Evolutionary conservation across 1,140 invertebrate species (phyloP).

Genomic region (Macrotrachela quadricornifera): DNA sequence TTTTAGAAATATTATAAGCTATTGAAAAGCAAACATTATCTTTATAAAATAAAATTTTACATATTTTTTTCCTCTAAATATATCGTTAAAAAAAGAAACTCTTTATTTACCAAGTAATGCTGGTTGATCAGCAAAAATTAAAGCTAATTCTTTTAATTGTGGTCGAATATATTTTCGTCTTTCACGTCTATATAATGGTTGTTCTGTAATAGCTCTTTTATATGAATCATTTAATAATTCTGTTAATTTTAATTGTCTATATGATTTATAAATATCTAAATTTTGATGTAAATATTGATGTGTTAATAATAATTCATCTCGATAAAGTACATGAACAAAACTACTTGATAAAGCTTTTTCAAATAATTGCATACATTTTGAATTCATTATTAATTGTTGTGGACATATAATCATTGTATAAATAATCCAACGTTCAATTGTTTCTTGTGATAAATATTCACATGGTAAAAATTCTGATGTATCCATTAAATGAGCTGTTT

Average conservation of each 20-base stretch:
- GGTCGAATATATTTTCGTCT: constrained; percentile 82
- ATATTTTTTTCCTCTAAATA: too few relatives aligned
- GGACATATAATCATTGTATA: constrained; percentile 28
- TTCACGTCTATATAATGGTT: constrained; percentile 39
- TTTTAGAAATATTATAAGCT: too few relatives aligned
- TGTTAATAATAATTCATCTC: constrained; percentile 88
- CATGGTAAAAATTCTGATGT: constrained; percentile 31
- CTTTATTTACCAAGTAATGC: constrained; percentile 67
- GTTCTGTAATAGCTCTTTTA: not conserved
- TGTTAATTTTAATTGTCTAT: not conserved
- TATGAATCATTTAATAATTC: not conserved
- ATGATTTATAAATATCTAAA: constrained; percentile 81
- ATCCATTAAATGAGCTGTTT: constrained; percentile 43
- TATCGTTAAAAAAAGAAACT: too few relatives aligned
- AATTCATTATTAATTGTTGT: too few relatives aligned
- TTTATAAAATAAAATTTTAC: too few relatives aligned
- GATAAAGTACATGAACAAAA: constrained; percentile 76
- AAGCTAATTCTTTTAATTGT: constrained; percentile 73
- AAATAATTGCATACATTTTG: constrained; percentile 44
- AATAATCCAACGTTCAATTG: constrained; percentile 86
- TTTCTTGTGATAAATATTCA: constrained; percentile 81
- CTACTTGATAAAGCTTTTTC: constrained; percentile 66
- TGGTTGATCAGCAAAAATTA: constrained; percentile 89
- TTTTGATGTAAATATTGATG: constrained; percentile 75
- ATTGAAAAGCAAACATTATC: too few relatives aligned